These are phyloP conservation scores for Zygogramma bicolorata DNA, from an alignment of 2,888 invertebrate species.

Conservation along the genomic window DNA sequence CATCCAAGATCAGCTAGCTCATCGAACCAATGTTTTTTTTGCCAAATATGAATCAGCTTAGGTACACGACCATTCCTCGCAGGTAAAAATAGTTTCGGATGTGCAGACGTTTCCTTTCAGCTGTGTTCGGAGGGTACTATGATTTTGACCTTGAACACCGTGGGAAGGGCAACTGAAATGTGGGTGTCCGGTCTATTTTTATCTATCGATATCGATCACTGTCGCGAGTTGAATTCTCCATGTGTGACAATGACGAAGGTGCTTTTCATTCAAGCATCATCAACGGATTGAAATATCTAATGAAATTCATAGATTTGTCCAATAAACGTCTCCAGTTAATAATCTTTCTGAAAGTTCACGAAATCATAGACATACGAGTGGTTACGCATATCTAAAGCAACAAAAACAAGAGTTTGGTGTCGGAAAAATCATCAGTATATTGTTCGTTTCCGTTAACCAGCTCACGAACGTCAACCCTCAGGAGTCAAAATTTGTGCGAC, in stretches of 20 bases:
- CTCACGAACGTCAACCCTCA: no score
- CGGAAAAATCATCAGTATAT: no score
- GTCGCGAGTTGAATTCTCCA: neutral
- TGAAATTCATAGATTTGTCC: no score
- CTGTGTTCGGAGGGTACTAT: slow-evolving; percentile 24
- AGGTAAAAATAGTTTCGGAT: slow-evolving; percentile 37
- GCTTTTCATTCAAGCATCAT: neutral
- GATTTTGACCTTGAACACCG: slow-evolving; percentile 25
- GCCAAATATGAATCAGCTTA: slow-evolving; percentile 34
- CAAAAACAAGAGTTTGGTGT: no score
- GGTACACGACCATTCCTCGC: slow-evolving; percentile 27
- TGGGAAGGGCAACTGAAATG: slow-evolving; percentile 3
- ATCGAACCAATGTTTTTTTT: slow-evolving; percentile 16
- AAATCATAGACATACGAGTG: no score
- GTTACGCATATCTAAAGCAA: no score
- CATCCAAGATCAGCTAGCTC: no score
- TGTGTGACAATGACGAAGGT: neutral
- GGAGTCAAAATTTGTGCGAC: no score
- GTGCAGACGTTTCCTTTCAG: slow-evolving; percentile 32
- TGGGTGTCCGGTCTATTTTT: neutral
- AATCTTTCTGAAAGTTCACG: no score
- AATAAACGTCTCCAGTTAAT: no score
- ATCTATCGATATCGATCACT: neutral
- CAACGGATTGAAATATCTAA: no score
- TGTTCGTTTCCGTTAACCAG: no score